These are phyloP conservation scores for Forbesichthys papilliferus DNA, from an alignment of 2,113 vertebrate genomes.

Conservation along the genomic window DNA sequence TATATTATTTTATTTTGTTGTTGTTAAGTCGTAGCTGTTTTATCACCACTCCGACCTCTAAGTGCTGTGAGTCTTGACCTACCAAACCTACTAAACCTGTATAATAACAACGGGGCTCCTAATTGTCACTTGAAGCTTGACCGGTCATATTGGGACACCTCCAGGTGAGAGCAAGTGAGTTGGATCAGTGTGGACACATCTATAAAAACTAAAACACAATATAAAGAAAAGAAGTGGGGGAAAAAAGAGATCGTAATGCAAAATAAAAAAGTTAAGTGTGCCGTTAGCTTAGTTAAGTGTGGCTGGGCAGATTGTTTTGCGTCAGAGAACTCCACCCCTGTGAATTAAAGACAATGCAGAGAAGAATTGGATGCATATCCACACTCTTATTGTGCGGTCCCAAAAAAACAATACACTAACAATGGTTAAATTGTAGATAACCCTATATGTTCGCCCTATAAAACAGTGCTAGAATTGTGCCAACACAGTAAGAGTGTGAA, in stretches of 20 bases:
- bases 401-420: conserved; percentile 13
- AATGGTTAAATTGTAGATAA: not conserved
- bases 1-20: not conserved
- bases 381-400: conserved; percentile 55
- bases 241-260: conserved; percentile 43
- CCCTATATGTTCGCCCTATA: no score
- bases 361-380: conserved; percentile 38
- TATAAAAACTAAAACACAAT: conserved; percentile 36
- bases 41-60: not conserved
- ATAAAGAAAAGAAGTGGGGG: conserved; percentile 30
- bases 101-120: conserved; percentile 29
- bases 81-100: conserved; percentile 26
- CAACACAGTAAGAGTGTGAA: conserved; percentile 53
- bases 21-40: not conserved
- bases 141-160: conserved; percentile 39
- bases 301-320: conserved; percentile 39
- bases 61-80: conserved; percentile 1
- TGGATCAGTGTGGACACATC: conserved; percentile 40
- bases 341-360: conserved; percentile 34
- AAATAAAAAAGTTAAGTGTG: conserved; percentile 20
- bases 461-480: not conserved
- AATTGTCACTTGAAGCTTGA: conserved; percentile 36
- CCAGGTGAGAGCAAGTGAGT: conserved; percentile 29
- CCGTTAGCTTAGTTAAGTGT: conserved; percentile 27
- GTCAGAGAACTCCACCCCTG: conserved; percentile 29